These are phyloP conservation scores for Desoria tigrina DNA, from an alignment of 2,888 invertebrate species.

Conservation along the genomic window DNA sequence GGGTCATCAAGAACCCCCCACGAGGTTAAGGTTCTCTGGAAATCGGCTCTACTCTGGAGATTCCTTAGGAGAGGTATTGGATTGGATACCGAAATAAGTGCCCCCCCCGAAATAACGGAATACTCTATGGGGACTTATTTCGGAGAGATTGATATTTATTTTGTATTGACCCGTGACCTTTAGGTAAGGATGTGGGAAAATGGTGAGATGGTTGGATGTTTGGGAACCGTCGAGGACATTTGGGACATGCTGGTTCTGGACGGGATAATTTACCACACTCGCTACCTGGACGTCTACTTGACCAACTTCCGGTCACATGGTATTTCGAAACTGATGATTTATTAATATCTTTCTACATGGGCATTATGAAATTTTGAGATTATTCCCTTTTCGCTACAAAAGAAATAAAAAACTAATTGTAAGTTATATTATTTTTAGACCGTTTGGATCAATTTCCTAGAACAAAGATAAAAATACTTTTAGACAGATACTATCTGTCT, in stretches of 20 bases:
- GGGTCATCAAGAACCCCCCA: constrained; percentile 45
- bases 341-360: no score
- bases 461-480: no score
- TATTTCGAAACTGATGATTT: no score
- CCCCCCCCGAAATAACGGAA: no score
- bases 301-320: constrained; percentile 50
- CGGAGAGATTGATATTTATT: constrained; percentile 20
- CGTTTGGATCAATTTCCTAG: no score
- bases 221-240: constrained; percentile 66
- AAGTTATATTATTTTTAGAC: no score
- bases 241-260: constrained; percentile 64
- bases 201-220: constrained; percentile 60
- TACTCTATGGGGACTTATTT: constrained; percentile 8
- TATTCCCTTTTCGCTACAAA: background rate
- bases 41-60: constrained; percentile 64
- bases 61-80: constrained; percentile 64
- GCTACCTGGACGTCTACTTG: constrained; percentile 65
- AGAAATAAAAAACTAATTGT: background rate
- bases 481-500: no score
- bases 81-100: background rate
- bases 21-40: constrained; percentile 56
- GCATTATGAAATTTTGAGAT: no score
- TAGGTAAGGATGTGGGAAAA: constrained; percentile 65
- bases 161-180: no score
- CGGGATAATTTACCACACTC: constrained; percentile 64